Evolutionary conservation across 2,797 vertebrate species (phyloP), one percentile per base, ranked within the genome.

Genomic region (Trachops cirrhosus): DNA sequence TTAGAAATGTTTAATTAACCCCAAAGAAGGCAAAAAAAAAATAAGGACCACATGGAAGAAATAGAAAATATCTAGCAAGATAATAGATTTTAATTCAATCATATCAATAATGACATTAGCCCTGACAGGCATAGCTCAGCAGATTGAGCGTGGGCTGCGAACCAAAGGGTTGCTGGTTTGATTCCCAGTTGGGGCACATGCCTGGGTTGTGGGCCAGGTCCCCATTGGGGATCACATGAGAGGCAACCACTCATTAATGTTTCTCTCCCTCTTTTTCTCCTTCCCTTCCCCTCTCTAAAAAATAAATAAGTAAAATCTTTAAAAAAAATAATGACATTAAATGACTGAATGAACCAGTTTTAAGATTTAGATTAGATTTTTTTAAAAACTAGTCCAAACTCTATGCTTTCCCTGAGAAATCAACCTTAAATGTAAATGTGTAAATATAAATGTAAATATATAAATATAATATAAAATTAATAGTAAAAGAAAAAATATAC

Each of bases 11-110:
- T 95, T 50, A 88, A 39, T 92, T 73, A 26, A 95, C 32, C 50
- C 57, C 79, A 92, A 52, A 89, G 26, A 96, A 95, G 46, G 19
- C 46, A 88, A 75, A 67, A 74, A 62, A 94, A 95, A 94, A 62
- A 80, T 54, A 57, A 57, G 54, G 54, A 57, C 67, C 83, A 90
- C 32, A 89, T 74, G 70, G 73, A 86, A 91, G 52, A 90, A 89
- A 89, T 52, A 71, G 39, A 86, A 91, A 97, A 57, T 37, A 83
- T 37, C 59, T 80, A 80, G 54, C 70, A 93, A 78, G 83, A 94
- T 83, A 79, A 29, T 48, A 91, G 52, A 71, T 86, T 77, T 86
- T 82, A 92, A 91, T 86, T 18, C 83, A 95, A 86, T 22, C 62
- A 44, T 68, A 83, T 93, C 87, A 96, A 93, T 86, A 94, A 57